Evolutionary conservation across 2,797 vertebrate genomes (phyloP).

Genomic region (Cyclopterus lumpus): DNA sequence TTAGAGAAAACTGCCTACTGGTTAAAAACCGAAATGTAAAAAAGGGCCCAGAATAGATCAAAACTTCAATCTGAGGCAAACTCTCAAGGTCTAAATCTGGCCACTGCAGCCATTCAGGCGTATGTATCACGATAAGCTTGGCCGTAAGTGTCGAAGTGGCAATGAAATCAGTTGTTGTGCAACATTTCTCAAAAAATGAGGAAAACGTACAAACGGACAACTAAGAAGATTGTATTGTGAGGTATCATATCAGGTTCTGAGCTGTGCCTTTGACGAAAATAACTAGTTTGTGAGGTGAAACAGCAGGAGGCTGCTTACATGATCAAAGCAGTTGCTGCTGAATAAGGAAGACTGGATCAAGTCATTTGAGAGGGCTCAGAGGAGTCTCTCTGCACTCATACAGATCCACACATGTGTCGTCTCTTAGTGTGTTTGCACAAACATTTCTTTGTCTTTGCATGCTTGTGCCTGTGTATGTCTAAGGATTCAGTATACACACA

Average conservation of each 20-base stretch:
- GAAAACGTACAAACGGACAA: not conserved
- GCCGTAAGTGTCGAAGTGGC: constrained; percentile 17
- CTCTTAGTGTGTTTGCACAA: constrained; percentile 7
- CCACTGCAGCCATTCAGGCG: constrained; percentile 8
- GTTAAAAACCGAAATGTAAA: constrained; percentile 27
- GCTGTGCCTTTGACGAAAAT: constrained; percentile 34
- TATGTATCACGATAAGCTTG: constrained; percentile 12
- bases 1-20: constrained; percentile 35
- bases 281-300: constrained; percentile 8
- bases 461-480: not conserved
- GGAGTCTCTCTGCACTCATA: constrained; percentile 1
- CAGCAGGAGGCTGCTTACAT: constrained; percentile 30
- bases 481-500: not conserved
- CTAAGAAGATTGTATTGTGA: not conserved
- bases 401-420: constrained; percentile 17
- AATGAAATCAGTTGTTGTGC: constrained; percentile 18
- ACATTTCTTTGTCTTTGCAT: constrained; percentile 6
- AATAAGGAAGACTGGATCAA: constrained; percentile 25
- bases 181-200: constrained; percentile 3
- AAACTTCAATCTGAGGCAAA: constrained; percentile 21
- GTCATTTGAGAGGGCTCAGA: constrained; percentile 23
- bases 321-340: constrained; percentile 47
- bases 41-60: constrained; percentile 14
- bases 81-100: constrained; percentile 18
- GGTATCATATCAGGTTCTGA: constrained; percentile 23